Evolutionary conservation across 2,113 vertebrate genomes (phyloP), one percentile per base, ranked within the genome.

Genomic region (Tricholaema leucomelas): DNA sequence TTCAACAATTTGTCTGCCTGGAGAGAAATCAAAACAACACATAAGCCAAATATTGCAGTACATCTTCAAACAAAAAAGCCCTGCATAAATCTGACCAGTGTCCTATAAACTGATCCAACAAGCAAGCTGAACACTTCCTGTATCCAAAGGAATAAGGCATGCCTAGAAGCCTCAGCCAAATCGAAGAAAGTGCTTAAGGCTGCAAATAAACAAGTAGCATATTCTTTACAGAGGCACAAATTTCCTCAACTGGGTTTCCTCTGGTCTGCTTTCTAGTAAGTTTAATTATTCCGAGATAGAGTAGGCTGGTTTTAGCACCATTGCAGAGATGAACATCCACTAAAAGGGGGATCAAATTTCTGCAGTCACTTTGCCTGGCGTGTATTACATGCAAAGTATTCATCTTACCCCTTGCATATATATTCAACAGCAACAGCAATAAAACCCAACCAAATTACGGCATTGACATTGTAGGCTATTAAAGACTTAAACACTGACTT

Each of bases 1-100:
- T 98, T 98, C 94, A 99, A 55, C 28, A 99, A 88, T 80, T 98
- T 99, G 31, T 98, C 98, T 27, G 98, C 98, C 99, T 99, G 87
- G 48, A 92, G 59, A 85, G 80, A 83, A 94, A 81, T 10, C 9
- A 79, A 33, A 91, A 60, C 44, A 77, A 58, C 27, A 31, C 10
- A 5, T 36, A 25, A 94, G 54, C 6, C 8, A 55, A 78, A n/a
- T 3, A 50, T 5, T 3, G 8, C 31, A 25, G 11, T 5, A 42
- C 14, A 17, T 17, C 71, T 52, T 6, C 6, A 35, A 38, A 46
- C 24, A 81, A 74, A 61, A 15, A n/a, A 15, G 9, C 14, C 35
- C 10, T 28, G 50, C 28, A 9, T 23, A 30, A 72, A 17, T 9
- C 9, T 24, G 52, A 5, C 1, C 3, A 5, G 1, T 4, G 2